Evolutionary conservation across 2,113 vertebrate genomes (phyloP).

Genomic region (Callaeas wilsoni): DNA sequence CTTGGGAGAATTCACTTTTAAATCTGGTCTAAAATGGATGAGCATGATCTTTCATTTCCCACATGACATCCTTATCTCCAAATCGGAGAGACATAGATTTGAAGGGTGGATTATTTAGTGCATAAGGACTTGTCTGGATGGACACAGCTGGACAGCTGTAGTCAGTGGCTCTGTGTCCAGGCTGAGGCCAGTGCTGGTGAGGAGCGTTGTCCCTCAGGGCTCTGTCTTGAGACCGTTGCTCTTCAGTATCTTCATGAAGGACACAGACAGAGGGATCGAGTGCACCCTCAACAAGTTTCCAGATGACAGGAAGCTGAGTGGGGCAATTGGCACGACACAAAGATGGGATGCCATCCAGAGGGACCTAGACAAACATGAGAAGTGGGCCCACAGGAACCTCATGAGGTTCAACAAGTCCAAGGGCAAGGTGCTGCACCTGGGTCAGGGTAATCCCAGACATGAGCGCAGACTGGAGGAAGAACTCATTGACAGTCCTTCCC

Average conservation of each 20-base stretch:
- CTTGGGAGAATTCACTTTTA: neutral
- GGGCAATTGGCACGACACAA: neutral
- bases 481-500: neutral
- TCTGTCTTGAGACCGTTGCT: accelerated
- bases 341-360: neutral
- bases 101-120: neutral
- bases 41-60: neutral
- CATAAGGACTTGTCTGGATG: neutral
- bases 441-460: neutral
- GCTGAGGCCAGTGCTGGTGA: neutral
- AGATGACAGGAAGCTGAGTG: neutral
- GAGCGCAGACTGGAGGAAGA: neutral
- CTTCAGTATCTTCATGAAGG: neutral
- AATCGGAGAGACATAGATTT: neutral
- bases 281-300: neutral
- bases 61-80: neutral
- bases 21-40: neutral
- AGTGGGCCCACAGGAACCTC: neutral
- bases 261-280: neutral
- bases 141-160: neutral
- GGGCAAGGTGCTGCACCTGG: neutral
- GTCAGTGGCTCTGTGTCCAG: neutral
- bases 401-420: neutral
- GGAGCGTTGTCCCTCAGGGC: neutral
- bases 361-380: neutral